Percentiles rank a stretch among this genome's conserved stretches.
Conservation (phyloP, 2,797 vertebrate genomes). For the Squalus acanthias region DNA sequence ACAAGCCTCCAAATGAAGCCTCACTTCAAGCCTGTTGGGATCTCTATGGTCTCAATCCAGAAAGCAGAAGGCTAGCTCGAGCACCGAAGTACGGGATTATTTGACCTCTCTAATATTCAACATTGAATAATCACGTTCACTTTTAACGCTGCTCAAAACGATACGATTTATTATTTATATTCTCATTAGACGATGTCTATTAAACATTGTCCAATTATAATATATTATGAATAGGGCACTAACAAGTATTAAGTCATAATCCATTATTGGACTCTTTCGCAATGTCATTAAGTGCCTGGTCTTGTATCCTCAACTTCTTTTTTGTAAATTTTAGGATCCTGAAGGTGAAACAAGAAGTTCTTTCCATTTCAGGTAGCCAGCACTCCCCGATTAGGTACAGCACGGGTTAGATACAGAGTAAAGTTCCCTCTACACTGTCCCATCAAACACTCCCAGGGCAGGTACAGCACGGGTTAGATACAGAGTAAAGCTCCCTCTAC, state of each 20-base stretch:
- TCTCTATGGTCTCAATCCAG: neutral
- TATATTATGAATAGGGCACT: neutral
- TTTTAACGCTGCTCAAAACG: neutral
- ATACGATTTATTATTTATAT: neutral
- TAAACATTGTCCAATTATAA: neutral
- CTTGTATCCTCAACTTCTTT: neutral
- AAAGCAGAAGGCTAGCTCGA: neutral
- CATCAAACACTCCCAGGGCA: too few relatives aligned
- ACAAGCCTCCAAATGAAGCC: too few relatives aligned
- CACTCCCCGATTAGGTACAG: neutral
- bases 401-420: neutral
- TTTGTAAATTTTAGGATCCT: neutral
- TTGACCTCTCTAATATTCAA: neutral
- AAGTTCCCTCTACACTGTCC: neutral
- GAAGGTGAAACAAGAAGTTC: neutral
- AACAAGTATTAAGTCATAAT: conserved; percentile 6
- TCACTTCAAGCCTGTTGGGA: too few relatives aligned
- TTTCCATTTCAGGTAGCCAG: neutral
- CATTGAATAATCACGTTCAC: neutral
- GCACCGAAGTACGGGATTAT: neutral
- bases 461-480: too few relatives aligned
- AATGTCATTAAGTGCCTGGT: neutral
- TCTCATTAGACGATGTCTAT: neutral
- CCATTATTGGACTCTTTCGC: neutral
- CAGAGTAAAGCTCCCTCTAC: too few relatives aligned